Percentiles rank a stretch among this genome's conserved stretches.
Evolutionary conservation across 2,797 vertebrate species (phyloP).

Genomic region (Limnodromus scolopaceus): DNA sequence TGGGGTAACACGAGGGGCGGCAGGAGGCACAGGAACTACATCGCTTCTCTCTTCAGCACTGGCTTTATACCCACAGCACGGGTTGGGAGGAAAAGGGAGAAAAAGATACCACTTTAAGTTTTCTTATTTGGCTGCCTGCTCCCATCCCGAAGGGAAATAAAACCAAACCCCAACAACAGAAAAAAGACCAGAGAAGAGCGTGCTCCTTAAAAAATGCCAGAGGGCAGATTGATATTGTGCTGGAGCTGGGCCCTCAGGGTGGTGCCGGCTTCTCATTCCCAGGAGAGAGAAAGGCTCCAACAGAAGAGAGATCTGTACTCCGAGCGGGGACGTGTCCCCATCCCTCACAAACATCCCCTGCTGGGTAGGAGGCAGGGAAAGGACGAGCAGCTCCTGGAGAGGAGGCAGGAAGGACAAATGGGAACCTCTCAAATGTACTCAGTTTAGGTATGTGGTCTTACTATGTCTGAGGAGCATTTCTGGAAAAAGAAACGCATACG

Average conservation of each 20-base stretch:
- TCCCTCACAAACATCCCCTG: background rate
- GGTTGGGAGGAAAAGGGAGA: background rate
- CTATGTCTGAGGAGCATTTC: background rate
- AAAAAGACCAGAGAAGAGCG: background rate
- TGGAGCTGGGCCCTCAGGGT: background rate
- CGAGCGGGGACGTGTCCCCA: accelerated
- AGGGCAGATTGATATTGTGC: background rate
- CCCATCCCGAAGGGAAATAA: background rate
- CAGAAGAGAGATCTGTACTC: background rate
- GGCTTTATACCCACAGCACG: background rate
- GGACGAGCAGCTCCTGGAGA: background rate
- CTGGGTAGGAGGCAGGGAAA: background rate
- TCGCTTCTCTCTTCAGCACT: background rate
- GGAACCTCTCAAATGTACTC: background rate
- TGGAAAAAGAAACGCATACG: background rate
- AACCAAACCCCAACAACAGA: background rate
- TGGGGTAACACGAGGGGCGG: background rate
- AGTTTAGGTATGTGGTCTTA: background rate
- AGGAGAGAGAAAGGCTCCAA: background rate
- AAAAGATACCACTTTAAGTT: background rate
- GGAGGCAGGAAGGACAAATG: background rate
- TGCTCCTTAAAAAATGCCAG: background rate
- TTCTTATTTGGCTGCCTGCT: background rate
- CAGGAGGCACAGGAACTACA: background rate
- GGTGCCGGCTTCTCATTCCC: background rate